These are phyloP conservation scores for Sebastes hubbsi DNA, from an alignment of 2,797 vertebrate genomes.

Conservation along the genomic window DNA sequence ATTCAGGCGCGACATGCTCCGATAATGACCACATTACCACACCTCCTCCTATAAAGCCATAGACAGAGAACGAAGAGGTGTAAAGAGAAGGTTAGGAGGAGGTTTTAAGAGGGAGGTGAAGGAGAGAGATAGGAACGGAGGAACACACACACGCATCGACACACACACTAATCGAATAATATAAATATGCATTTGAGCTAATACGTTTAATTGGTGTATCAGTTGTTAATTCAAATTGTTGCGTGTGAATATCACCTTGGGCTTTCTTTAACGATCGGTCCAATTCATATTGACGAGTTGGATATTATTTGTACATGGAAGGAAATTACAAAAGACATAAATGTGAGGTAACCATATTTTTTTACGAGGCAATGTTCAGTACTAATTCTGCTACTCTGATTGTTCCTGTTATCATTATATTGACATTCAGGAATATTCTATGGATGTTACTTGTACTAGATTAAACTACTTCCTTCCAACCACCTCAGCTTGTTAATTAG, in stretches of 20 bases:
- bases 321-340: neutral
- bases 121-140: neutral
- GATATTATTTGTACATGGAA: neutral
- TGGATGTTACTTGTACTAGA: neutral
- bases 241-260: neutral
- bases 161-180: constrained; percentile 6
- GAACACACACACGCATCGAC: neutral
- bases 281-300: neutral
- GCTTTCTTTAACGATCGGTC: neutral
- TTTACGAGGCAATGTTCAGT: neutral
- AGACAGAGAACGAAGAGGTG: neutral
- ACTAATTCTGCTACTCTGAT: neutral
- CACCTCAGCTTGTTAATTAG: neutral
- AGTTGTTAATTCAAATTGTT: constrained; percentile 8
- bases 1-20: constrained; percentile 31
- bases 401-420: neutral
- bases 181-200: neutral
- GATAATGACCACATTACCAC: constrained; percentile 34
- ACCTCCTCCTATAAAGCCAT: constrained; percentile 5
- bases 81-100: neutral
- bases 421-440: neutral
- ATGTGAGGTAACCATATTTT: neutral
- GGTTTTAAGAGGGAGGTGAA: constrained; percentile 6
- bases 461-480: neutral
- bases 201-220: constrained; percentile 1